These are phyloP conservation scores for Galerucella pusilla DNA, from an alignment of 2,888 invertebrate species.

Conservation along the genomic window DNA sequence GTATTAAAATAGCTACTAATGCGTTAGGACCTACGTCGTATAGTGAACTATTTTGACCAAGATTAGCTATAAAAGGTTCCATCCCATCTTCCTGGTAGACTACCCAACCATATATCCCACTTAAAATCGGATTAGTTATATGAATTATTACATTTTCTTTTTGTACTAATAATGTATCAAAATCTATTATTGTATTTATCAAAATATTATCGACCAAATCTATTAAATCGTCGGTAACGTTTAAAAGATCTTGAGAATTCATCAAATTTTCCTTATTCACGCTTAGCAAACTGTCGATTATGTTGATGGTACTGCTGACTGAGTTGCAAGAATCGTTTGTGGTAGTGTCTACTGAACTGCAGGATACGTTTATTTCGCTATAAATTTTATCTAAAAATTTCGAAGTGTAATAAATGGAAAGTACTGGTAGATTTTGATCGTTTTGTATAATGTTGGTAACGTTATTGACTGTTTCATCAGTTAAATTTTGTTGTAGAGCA, in stretches of 20 bases:
- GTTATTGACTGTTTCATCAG: conserved; percentile 47
- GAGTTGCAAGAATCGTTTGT: conserved; percentile 16
- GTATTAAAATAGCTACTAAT: conserved; percentile 57
- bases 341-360: conserved; percentile 25
- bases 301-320: conserved; percentile 30
- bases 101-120: conserved; percentile 68
- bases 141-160: conserved; percentile 66
- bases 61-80: conserved; percentile 61
- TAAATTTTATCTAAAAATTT: conserved; percentile 49
- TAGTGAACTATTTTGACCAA: conserved; percentile 66
- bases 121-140: conserved; percentile 67
- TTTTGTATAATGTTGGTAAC: conserved; percentile 48
- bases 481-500: conserved; percentile 41
- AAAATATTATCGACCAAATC: conserved; percentile 71
- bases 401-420: conserved; percentile 58
- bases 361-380: conserved; percentile 6
- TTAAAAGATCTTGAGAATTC: conserved; percentile 68
- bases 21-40: conserved; percentile 52
- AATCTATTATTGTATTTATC: conserved; percentile 58
- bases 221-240: conserved; percentile 74
- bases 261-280: conserved; percentile 46
- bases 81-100: conserved; percentile 52
- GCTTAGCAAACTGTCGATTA: conserved; percentile 63
- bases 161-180: conserved; percentile 44
- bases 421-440: conserved; percentile 49